Evolutionary conservation across 2,797 vertebrate species (phyloP).

Genomic region (Mustela erminea): DNA sequence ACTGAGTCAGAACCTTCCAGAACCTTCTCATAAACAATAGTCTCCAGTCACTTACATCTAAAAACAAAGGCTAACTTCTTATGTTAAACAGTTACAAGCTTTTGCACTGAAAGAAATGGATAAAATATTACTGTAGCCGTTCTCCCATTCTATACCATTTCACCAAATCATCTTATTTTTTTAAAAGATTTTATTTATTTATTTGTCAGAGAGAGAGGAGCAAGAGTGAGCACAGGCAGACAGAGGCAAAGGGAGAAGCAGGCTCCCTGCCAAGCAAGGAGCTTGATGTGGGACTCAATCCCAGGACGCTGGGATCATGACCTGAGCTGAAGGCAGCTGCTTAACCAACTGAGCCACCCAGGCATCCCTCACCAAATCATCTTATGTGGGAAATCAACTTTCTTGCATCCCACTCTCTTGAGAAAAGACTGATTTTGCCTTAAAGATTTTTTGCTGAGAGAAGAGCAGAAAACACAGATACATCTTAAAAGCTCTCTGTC

Average conservation of each 20-base stretch:
- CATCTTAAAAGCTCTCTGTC: not conserved
- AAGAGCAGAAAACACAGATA: not conserved
- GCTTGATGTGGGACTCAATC: too few relatives aligned
- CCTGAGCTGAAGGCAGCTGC: too few relatives aligned
- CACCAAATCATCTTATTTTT: not conserved
- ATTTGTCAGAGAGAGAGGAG: too few relatives aligned
- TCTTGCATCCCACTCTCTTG: not conserved
- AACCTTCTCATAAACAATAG: not conserved
- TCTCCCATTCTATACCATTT: not conserved
- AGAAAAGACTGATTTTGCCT: not conserved
- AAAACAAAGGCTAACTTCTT: not conserved
- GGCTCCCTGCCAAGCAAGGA: too few relatives aligned
- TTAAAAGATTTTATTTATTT: too few relatives aligned
- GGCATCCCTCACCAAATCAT: not conserved
- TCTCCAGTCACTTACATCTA: not conserved
- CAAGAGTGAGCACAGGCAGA: too few relatives aligned
- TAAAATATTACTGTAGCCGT: not conserved
- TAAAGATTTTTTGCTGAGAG: slow-evolving; percentile 4
- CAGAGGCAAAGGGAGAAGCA: too few relatives aligned
- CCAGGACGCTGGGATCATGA: too few relatives aligned
- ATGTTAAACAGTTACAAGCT: not conserved
- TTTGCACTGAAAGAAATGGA: not conserved
- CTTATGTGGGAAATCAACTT: not conserved
- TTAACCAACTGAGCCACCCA: too few relatives aligned
- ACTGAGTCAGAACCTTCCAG: slow-evolving; percentile 28